phyloP scores from a whole-genome alignment of 2,888 invertebrate genomes.

The Dromius quadrimaculatus region DNA sequence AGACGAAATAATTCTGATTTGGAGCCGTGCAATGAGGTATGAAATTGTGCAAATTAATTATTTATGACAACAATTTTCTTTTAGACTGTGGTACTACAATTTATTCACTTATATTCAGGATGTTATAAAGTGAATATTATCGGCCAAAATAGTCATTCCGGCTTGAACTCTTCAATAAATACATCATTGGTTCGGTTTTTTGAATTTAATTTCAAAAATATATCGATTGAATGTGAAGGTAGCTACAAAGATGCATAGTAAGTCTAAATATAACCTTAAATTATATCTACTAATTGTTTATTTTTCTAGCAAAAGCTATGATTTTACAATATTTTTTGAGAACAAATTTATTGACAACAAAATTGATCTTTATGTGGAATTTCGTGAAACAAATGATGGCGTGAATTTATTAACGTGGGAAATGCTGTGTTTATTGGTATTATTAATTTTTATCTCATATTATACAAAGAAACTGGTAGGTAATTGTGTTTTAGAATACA shows the following conservation, averaged over 20 bases:
- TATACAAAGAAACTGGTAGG: not conserved
- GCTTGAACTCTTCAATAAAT: too few species aligned
- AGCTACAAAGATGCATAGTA: not conserved
- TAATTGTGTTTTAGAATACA: not conserved
- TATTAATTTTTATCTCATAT: not conserved
- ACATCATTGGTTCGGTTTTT: too few species aligned
- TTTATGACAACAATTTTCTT: not conserved
- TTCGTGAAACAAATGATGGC: not conserved
- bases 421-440: not conserved
- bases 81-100: not conserved
- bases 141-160: too few species aligned
- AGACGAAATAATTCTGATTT: not conserved
- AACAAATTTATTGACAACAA: not conserved
- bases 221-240: not conserved
- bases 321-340: not conserved
- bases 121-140: slow-evolving; percentile 9
- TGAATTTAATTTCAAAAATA: not conserved
- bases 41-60: not conserved
- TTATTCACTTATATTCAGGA: not conserved
- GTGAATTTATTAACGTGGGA: not conserved
- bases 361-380: not conserved
- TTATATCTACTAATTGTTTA: not conserved
- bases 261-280: not conserved
- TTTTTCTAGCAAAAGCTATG: not conserved
- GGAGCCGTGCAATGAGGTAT: not conserved